Conservation (phyloP, 2,797 vertebrate genomes). For the Avahi laniger region DNA sequence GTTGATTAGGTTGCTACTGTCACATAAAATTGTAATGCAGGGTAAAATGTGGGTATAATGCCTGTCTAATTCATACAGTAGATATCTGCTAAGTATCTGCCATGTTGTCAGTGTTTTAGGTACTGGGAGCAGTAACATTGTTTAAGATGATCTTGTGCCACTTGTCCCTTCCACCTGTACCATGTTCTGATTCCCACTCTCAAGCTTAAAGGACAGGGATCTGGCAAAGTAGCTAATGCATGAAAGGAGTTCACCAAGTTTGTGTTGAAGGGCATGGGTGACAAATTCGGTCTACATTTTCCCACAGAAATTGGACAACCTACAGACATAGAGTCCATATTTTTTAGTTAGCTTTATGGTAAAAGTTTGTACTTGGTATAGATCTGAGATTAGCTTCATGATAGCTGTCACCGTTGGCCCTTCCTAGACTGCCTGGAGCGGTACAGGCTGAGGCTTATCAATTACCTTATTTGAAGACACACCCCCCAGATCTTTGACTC, state of each 20-base stretch:
- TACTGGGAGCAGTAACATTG: neutral
- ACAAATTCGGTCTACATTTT: neutral
- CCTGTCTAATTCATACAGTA: neutral
- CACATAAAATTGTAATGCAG: neutral
- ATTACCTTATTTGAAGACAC: constrained; percentile 29
- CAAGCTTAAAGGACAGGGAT: neutral
- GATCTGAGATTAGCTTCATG: neutral
- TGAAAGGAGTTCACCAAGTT: neutral
- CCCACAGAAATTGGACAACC: neutral
- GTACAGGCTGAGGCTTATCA: constrained; percentile 34
- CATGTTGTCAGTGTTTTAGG: neutral
- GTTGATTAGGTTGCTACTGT: neutral
- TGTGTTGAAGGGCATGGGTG: neutral
- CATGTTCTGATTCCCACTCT: neutral
- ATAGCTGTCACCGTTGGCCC: neutral
- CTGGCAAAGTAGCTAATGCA: neutral
- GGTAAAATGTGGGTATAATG: too few relatives aligned
- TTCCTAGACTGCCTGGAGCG: neutral
- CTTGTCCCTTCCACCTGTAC: neutral
- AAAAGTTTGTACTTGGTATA: neutral
- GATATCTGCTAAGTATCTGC: neutral
- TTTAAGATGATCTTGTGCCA: neutral
- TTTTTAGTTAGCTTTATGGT: neutral
- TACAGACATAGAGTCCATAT: neutral
- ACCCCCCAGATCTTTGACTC: neutral